phyloP scores from a whole-genome alignment of 2,113 vertebrate species.

The Perca schrenkii region DNA sequence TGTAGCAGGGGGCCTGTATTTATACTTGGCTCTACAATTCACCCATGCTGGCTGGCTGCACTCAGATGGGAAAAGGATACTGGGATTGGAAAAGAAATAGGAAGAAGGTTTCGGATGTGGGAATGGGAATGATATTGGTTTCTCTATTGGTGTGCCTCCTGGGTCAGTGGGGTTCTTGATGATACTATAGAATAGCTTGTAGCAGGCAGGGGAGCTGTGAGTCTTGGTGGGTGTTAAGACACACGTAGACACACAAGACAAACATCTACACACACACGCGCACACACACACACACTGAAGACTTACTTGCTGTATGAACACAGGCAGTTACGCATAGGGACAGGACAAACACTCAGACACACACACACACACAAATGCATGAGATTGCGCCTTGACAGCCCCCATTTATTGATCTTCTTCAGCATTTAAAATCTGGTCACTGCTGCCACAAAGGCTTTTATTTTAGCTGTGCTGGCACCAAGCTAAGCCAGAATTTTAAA shows the following conservation, averaged over 20 bases:
- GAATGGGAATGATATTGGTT: constrained; percentile 83
- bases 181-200: constrained; percentile 75
- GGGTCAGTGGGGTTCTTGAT: constrained; percentile 77
- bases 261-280: constrained; percentile 6
- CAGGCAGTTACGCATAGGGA: constrained; percentile 60
- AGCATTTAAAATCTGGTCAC: constrained; percentile 97
- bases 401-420: constrained; percentile 91
- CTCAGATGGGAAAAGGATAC: constrained; percentile 73
- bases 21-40: constrained; percentile 80
- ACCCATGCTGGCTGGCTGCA: constrained; percentile 84
- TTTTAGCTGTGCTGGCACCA: constrained; percentile 92
- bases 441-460: constrained; percentile 89
- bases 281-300: constrained; percentile 15
- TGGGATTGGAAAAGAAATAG: constrained; percentile 68
- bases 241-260: constrained; percentile 44
- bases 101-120: constrained; percentile 64
- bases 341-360: constrained; percentile 42
- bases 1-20: constrained; percentile 83
- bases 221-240: constrained; percentile 54
- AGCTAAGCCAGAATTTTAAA: constrained; percentile 87
- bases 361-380: constrained; percentile 62
- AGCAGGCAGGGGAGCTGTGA: constrained; percentile 66
- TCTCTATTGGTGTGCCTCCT: constrained; percentile 81
- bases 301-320: constrained; percentile 55
- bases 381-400: constrained; percentile 84